Evolutionary conservation across 2,888 invertebrate genomes (phyloP).

Genomic region (Gnatocerus cornutus): DNA sequence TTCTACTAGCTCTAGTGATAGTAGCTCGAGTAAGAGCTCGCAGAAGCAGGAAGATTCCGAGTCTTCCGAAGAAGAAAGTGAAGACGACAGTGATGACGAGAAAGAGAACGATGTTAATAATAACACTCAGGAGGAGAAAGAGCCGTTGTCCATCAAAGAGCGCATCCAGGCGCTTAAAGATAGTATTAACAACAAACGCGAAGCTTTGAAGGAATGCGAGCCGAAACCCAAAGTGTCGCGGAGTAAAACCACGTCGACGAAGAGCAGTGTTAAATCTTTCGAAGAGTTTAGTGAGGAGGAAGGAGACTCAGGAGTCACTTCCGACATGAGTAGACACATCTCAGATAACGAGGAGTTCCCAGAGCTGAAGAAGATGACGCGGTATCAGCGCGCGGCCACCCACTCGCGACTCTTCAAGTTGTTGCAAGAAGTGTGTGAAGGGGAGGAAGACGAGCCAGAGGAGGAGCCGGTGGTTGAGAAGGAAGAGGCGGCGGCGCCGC

Average conservation of each 20-base stretch:
- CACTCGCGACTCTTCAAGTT: conserved; percentile 82
- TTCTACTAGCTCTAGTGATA: conserved; percentile 66
- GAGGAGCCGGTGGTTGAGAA: too few species aligned
- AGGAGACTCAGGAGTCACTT: conserved; percentile 81
- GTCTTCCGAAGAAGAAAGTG: conserved; percentile 45
- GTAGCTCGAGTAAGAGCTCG: conserved; percentile 63
- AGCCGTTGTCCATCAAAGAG: conserved; percentile 66
- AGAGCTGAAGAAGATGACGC: conserved; percentile 74
- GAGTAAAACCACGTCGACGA: conserved; percentile 58
- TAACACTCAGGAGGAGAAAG: conserved; percentile 51
- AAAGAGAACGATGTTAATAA: conserved; percentile 50
- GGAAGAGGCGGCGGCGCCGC: conserved; percentile 69
- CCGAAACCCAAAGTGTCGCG: conserved; percentile 57
- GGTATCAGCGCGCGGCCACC: conserved; percentile 81
- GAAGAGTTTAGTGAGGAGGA: conserved; percentile 75
- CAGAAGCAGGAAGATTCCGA: conserved; percentile 36
- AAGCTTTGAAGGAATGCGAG: conserved; percentile 51
- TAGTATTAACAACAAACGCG: conserved; percentile 61
- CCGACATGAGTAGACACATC: conserved; percentile 79
- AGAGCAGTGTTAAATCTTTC: conserved; percentile 66
- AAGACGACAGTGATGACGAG: conserved; percentile 45
- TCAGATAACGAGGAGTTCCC: conserved; percentile 80
- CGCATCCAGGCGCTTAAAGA: conserved; percentile 66
- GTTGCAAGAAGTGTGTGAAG: conserved; percentile 76
- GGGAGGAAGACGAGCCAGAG: conserved; percentile 65